Conservation (phyloP, 1,140 invertebrate species). For the Sarcophaga bullata region DNA sequence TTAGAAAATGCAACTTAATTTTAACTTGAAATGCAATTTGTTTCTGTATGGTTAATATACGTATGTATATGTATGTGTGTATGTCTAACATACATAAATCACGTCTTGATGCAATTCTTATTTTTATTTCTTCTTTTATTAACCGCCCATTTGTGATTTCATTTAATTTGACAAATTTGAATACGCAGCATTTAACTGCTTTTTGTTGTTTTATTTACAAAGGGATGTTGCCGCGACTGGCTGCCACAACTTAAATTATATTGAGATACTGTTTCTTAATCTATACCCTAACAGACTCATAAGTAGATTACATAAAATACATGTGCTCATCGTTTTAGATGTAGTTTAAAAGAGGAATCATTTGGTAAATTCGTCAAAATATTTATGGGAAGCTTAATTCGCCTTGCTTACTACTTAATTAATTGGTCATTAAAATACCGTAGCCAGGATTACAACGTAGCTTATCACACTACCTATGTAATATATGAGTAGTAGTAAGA, state of each 20-base stretch:
- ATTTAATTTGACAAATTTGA: not conserved
- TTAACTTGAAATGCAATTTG: not conserved
- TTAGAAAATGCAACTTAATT: not conserved
- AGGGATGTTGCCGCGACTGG: not conserved
- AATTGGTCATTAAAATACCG: too few species aligned
- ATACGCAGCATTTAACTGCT: not conserved
- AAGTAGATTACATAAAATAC: too few species aligned
- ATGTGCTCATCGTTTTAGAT: not conserved
- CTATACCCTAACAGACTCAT: too few species aligned
- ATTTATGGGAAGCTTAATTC: too few species aligned
- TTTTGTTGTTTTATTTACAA: not conserved
- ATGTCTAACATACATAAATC: too few species aligned
- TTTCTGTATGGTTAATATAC: not conserved
- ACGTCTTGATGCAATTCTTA: too few species aligned
- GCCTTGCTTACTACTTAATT: too few species aligned
- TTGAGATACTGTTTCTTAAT: not conserved
- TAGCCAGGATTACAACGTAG: too few species aligned
- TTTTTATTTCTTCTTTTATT: too few species aligned
- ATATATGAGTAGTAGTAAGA: too few species aligned
- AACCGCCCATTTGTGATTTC: conserved; percentile 9
- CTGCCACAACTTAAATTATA: not conserved
- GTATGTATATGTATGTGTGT: not conserved
- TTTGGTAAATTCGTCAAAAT: too few species aligned
- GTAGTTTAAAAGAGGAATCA: not conserved
- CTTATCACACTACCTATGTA: too few species aligned